These are phyloP conservation scores for Apodemia zela DNA, from an alignment of 2,888 invertebrate genomes.

Conservation along the genomic window DNA sequence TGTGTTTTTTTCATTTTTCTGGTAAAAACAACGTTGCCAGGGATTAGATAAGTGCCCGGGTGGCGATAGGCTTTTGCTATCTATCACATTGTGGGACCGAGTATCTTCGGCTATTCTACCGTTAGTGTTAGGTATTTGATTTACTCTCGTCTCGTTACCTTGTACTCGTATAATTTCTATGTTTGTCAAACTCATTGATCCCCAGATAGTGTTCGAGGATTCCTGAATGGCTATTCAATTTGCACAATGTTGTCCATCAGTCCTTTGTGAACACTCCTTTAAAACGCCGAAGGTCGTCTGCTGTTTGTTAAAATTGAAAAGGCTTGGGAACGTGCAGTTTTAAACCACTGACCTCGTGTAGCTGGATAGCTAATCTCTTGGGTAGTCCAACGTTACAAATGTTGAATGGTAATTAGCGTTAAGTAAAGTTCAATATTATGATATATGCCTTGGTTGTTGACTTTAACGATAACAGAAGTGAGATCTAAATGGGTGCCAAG, in stretches of 20 bases:
- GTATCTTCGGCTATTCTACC: too few species aligned
- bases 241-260: not conserved
- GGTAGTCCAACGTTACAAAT: not conserved
- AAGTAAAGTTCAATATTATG: too few species aligned
- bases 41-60: too few species aligned
- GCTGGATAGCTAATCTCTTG: not conserved
- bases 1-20: too few species aligned
- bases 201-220: not conserved
- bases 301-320: not conserved
- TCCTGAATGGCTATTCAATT: conserved; percentile 5
- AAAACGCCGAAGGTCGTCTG: not conserved
- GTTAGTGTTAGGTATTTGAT: too few species aligned
- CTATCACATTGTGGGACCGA: too few species aligned
- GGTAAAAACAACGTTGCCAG: too few species aligned
- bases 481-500: too few species aligned
- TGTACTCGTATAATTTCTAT: not conserved
- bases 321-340: not conserved
- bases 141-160: too few species aligned
- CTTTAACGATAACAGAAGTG: too few species aligned
- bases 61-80: too few species aligned
- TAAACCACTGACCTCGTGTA: not conserved
- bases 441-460: too few species aligned
- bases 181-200: not conserved
- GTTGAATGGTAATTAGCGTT: not conserved
- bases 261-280: not conserved